phyloP scores from a whole-genome alignment of 2,888 invertebrate species.

The Syrphus vitripennis region DNA sequence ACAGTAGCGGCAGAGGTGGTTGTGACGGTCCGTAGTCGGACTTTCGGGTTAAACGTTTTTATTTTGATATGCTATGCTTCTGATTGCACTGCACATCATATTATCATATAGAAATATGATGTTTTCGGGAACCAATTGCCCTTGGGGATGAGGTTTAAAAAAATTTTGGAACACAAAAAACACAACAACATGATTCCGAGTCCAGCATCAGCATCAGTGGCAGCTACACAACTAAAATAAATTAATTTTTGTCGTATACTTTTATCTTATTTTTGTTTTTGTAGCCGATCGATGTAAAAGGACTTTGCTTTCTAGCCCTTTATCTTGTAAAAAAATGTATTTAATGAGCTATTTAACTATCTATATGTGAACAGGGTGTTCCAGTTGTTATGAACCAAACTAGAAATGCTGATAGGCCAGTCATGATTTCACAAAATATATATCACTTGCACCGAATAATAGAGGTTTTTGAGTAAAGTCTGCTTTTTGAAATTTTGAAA shows the following conservation, averaged over 20 bases:
- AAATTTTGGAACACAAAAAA: not conserved
- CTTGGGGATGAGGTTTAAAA: conserved; percentile 12
- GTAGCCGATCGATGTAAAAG: conserved; percentile 15
- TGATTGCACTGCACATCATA: not conserved
- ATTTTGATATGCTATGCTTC: conserved; percentile 39
- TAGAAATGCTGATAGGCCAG: too few relatives aligned
- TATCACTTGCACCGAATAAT: too few relatives aligned
- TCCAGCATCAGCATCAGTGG: not conserved
- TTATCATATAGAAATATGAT: not conserved
- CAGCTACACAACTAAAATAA: conserved; percentile 49
- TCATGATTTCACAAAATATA: too few relatives aligned
- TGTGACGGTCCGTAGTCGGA: not conserved
- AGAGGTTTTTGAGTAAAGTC: too few relatives aligned
- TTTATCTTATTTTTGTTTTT: conserved; percentile 46
- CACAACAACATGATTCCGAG: not conserved
- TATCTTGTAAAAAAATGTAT: not conserved
- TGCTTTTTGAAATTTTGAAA: too few relatives aligned
- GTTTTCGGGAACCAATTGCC: conserved; percentile 26
- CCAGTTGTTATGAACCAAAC: too few relatives aligned
- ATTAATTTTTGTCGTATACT: conserved; percentile 62
- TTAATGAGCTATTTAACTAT: conserved; percentile 50
- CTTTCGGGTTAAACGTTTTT: conserved; percentile 48
- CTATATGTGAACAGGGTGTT: too few relatives aligned
- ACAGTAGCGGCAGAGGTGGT: not conserved
- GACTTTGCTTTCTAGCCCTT: not conserved